phyloP scores from a whole-genome alignment of 2,797 vertebrate genomes.

The Pogonophryne albipinna region DNA sequence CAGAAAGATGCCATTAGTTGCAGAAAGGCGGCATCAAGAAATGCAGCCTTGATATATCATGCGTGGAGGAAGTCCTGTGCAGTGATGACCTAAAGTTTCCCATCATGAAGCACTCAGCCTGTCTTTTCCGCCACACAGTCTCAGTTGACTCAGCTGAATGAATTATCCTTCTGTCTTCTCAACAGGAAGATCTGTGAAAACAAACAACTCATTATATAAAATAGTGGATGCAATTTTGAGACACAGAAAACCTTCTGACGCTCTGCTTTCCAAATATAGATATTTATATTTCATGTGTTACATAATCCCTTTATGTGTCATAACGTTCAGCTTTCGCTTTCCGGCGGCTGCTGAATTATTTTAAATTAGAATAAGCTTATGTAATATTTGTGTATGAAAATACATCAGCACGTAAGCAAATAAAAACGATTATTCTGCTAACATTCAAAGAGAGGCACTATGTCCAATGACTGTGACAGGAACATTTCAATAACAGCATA shows the following conservation, averaged over 20 bases:
- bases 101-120: constrained; percentile 60
- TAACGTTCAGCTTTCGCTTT: constrained; percentile 51
- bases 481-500: constrained; percentile 27
- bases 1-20: constrained; percentile 56
- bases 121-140: constrained; percentile 35
- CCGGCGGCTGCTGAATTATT: constrained; percentile 26
- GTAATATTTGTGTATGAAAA: constrained; percentile 44
- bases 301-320: constrained; percentile 59
- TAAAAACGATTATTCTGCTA: constrained; percentile 33
- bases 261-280: constrained; percentile 39
- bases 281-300: constrained; percentile 60
- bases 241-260: constrained; percentile 30
- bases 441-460: constrained; percentile 21
- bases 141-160: constrained; percentile 31
- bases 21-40: constrained; percentile 28
- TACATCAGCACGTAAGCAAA: constrained; percentile 21
- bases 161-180: constrained; percentile 52
- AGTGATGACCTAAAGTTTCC: constrained; percentile 50
- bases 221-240: constrained; percentile 2
- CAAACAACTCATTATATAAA: constrained; percentile 53
- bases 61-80: constrained; percentile 58
- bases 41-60: constrained; percentile 38
- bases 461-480: constrained; percentile 19
- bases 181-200: constrained; percentile 65
- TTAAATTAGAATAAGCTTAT: constrained; percentile 56